A percentile compares a stretch with the other conserved stretches of the same genome.
Conservation (phyloP, 2,888 invertebrate species). For the Pristionchus exspectatus region DNA sequence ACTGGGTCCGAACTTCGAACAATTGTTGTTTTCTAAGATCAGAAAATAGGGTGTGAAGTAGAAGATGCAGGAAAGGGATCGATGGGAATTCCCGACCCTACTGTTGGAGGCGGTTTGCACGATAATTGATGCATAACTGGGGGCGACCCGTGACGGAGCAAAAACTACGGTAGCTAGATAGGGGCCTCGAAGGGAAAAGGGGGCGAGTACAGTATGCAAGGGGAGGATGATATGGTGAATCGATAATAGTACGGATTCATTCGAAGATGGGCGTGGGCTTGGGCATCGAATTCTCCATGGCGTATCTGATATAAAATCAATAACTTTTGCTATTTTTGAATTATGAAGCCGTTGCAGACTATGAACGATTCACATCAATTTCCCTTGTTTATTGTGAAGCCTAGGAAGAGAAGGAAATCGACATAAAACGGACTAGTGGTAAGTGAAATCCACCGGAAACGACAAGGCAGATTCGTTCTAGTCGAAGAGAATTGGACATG, state of each 20-base stretch:
- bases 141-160: background rate
- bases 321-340: no score
- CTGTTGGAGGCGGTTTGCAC: background rate
- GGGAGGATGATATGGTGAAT: background rate
- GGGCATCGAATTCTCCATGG: constrained; percentile 32
- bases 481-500: no score
- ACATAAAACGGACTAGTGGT: no score
- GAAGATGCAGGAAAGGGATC: no score
- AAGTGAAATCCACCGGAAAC: background rate
- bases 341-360: no score
- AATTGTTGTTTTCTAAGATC: background rate
- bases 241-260: background rate
- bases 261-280: constrained; percentile 50
- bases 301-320: background rate
- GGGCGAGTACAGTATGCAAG: background rate
- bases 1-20: background rate
- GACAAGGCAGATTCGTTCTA: background rate
- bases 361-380: background rate
- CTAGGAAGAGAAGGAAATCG: no score
- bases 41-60: background rate
- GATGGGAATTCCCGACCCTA: no score
- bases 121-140: constrained; percentile 2
- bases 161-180: background rate
- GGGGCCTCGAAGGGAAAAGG: background rate
- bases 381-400: background rate